A percentile compares a stretch with the other conserved stretches of the same genome.
These are phyloP conservation scores for Pentalonia nigronervosa DNA, from an alignment of 1,140 invertebrate species.

Conservation along the genomic window DNA sequence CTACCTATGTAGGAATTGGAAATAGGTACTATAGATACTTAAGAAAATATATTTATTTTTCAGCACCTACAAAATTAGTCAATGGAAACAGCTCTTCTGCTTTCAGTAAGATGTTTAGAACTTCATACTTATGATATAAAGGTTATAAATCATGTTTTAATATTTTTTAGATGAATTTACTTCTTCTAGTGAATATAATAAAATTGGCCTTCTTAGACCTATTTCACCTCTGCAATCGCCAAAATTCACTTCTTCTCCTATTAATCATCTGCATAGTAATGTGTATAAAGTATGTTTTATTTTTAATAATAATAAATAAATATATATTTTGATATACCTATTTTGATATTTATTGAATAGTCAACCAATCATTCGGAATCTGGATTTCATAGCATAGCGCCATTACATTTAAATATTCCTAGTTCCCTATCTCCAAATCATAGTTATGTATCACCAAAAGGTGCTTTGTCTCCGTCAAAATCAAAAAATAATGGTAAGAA, in stretches of 20 bases:
- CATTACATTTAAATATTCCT: conserved; percentile 56
- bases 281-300: neutral
- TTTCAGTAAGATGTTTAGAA: conserved; percentile 17
- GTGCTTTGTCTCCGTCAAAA: conserved; percentile 41
- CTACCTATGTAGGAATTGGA: neutral
- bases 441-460: conserved; percentile 50
- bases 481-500: conserved; percentile 47
- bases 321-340: neutral
- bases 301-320: neutral
- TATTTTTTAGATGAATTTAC: conserved; percentile 26
- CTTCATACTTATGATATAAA: neutral
- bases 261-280: conserved; percentile 37
- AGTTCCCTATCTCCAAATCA: conserved; percentile 44
- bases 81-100: conserved; percentile 48
- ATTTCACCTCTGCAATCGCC: conserved; percentile 54
- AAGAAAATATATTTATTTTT: neutral
- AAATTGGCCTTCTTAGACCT: conserved; percentile 41
- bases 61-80: conserved; percentile 42
- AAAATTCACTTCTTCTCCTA: conserved; percentile 56
- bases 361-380: conserved; percentile 48
- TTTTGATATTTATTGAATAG: conserved; percentile 27
- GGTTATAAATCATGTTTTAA: neutral
- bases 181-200: conserved; percentile 39
- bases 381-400: conserved; percentile 46
- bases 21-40: neutral